Conservation (phyloP, 2,113 vertebrate genomes). For the Myotis brandtii region DNA sequence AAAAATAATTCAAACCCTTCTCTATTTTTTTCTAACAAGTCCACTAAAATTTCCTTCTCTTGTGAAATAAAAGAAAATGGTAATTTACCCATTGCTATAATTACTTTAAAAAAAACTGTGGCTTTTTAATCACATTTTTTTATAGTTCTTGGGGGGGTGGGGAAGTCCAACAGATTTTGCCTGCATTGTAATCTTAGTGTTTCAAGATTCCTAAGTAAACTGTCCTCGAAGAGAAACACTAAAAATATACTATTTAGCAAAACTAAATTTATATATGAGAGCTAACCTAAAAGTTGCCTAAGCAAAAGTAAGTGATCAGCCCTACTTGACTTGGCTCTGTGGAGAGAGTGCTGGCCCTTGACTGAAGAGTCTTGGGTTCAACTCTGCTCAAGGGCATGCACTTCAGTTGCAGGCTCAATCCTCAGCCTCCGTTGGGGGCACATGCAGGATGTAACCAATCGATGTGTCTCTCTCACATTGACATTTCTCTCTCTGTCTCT, state of each 20-base stretch:
- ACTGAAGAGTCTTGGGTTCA: no score
- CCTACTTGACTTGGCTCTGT: no score
- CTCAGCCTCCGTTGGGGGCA: no score
- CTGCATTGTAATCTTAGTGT: background rate
- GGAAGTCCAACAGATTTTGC: constrained; percentile 15
- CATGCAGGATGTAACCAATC: no score
- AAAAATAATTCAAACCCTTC: background rate
- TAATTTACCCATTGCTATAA: background rate
- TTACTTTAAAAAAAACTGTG: constrained; percentile 35
- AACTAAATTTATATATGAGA: background rate
- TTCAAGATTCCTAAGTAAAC: constrained; percentile 21
- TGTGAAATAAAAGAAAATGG: constrained; percentile 32
- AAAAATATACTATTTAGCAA: constrained; percentile 30
- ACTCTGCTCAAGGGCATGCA: no score
- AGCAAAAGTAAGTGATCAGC: background rate
- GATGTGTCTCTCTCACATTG: no score
- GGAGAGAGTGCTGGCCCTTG: no score
- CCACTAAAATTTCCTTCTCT: background rate
- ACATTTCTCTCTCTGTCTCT: no score
- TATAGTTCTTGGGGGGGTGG: background rate
- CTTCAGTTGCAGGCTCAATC: no score
- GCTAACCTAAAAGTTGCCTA: constrained; percentile 16
- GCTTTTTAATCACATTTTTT: constrained; percentile 20
- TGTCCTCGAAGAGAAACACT: constrained; percentile 19
- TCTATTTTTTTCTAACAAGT: background rate